These are phyloP conservation scores for Tipula vernalis DNA, from an alignment of 2,888 invertebrate species.

Conservation along the genomic window DNA sequence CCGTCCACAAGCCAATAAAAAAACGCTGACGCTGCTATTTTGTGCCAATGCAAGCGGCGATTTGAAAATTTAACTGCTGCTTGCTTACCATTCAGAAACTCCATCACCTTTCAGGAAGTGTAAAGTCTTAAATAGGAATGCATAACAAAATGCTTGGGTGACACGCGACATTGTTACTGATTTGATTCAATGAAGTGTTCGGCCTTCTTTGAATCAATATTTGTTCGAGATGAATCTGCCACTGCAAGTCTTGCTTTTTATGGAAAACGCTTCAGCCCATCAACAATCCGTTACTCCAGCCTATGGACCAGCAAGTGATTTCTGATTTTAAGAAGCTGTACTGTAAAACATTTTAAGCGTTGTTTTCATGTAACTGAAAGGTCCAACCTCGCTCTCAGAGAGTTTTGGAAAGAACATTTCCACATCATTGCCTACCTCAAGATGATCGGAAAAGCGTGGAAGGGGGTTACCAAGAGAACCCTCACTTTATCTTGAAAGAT, in stretches of 20 bases:
- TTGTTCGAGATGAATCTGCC: background rate
- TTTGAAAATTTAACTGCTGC: constrained; percentile 13
- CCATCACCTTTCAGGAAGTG: constrained; percentile 11
- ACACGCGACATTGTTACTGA: background rate
- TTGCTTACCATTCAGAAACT: constrained; percentile 13
- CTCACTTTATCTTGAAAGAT: background rate
- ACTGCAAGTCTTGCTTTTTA: background rate
- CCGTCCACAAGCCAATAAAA: background rate
- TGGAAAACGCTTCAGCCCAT: background rate
- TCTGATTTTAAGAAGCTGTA: constrained; percentile 24
- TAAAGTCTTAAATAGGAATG: background rate
- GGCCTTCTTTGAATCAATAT: constrained; percentile 7
- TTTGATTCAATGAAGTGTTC: background rate
- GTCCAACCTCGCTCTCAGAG: constrained; percentile 22
- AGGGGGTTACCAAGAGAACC: constrained; percentile 7
- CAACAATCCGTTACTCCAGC: constrained; percentile 19
- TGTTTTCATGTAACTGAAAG: constrained; percentile 22
- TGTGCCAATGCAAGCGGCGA: too few species aligned
- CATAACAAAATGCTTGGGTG: background rate
- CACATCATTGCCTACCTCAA: constrained; percentile 10
- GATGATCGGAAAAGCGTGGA: background rate
- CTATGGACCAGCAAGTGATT: constrained; percentile 23
- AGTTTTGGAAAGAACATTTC: constrained; percentile 24
- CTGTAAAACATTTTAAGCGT: constrained; percentile 20
- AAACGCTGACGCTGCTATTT: too few species aligned